phyloP scores from a whole-genome alignment of 2,113 vertebrate genomes.

The Pachyramphus minor region DNA sequence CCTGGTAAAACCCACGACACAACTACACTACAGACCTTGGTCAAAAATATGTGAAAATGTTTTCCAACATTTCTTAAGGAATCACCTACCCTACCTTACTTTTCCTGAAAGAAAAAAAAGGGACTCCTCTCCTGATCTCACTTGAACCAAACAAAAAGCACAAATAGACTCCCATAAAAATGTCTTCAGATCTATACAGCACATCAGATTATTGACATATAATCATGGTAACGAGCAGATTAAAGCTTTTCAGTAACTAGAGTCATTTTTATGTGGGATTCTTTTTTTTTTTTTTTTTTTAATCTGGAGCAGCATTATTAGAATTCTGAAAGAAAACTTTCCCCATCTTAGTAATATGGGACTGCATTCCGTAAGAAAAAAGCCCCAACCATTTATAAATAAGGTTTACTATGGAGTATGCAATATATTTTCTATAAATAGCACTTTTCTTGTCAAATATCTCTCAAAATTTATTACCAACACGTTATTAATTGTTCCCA shows the following conservation, averaged over 20 bases:
- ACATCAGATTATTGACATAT: not conserved
- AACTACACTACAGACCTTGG: not conserved
- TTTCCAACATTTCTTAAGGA: not conserved
- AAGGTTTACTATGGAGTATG: not conserved
- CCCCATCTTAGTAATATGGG: not conserved
- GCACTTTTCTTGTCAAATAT: not conserved
- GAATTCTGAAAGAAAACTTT: not conserved
- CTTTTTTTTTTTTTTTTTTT: not conserved
- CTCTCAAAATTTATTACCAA: not conserved
- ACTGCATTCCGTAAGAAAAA: not conserved
- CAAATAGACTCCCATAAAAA: not conserved
- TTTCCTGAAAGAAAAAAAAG: not conserved
- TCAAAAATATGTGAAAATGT: not conserved
- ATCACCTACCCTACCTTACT: not conserved
- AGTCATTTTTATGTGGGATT: rapidly evolving
- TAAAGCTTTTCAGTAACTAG: not conserved
- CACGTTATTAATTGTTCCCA: not conserved
- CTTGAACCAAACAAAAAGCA: not conserved
- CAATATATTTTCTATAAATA: not conserved
- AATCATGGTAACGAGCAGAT: not conserved
- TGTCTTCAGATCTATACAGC: not conserved
- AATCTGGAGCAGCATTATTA: not conserved
- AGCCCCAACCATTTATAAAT: not conserved
- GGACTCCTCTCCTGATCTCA: not conserved
- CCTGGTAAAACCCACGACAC: no score